Conservation (phyloP, 2,113 vertebrate species). For the Cichladusa arquata region DNA sequence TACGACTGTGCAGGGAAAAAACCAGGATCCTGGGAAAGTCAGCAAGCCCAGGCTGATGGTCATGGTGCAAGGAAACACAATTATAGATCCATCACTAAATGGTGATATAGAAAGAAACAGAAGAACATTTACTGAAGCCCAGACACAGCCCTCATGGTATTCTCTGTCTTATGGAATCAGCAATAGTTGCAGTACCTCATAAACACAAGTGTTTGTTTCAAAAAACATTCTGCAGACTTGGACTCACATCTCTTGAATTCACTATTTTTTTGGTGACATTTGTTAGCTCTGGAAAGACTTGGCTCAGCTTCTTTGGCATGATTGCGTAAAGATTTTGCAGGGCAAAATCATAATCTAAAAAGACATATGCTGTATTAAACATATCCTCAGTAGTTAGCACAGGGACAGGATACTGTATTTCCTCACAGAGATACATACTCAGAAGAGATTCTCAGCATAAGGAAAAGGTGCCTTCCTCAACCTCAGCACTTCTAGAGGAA, state of each 20-base stretch:
- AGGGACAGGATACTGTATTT: not conserved
- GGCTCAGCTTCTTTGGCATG: not conserved
- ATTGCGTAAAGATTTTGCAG: not conserved
- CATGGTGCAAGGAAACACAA: not conserved
- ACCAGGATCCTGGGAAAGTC: not conserved
- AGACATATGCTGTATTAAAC: not conserved
- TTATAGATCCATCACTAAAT: not conserved
- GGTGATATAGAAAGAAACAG: not conserved
- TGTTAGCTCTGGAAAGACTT: not conserved
- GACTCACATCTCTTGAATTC: not conserved
- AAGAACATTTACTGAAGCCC: not conserved
- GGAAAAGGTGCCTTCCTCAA: not conserved
- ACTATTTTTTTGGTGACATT: not conserved
- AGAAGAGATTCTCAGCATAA: not conserved
- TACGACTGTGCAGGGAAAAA: not conserved
- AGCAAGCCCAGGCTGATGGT: not conserved
- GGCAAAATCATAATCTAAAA: not conserved
- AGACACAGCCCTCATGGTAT: not conserved
- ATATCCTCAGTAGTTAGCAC: not conserved
- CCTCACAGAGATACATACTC: not conserved
- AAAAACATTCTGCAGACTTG: not conserved
- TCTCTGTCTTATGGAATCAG: not conserved
- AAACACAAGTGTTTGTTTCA: not conserved
- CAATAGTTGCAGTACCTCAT: not conserved
- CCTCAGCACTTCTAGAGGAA: not conserved